Evolutionary conservation across 2,888 invertebrate species (phyloP), one percentile per base, ranked within the genome.

Genomic region (Cephus spinipes): DNA sequence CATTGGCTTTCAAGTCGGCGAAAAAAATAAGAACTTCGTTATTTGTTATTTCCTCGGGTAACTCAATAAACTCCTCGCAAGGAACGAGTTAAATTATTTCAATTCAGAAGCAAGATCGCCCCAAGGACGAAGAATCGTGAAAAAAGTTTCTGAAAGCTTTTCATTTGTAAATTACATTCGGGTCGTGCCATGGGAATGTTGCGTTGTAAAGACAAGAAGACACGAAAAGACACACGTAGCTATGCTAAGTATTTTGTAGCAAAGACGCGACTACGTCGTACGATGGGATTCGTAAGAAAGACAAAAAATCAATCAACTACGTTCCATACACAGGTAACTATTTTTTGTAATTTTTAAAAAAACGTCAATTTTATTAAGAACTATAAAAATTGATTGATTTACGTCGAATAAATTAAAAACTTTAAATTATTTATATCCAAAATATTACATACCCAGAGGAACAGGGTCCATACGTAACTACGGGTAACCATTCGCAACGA

Each of bases 11-110:
- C 9, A 55, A 1, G 74, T 34, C 74, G 23, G n/a, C n/a, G 23
- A 23, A 23, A 55, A 73, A 73, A 73, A 73, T 34, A 33, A 73
- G 33, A 73, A 73, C 33, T 34, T 73, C 74, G 74, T 73, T 73
- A 73, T 73, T 73, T 73, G 74, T 33, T 71, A 71, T 71, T 71
- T 71, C 32, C 71, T 71, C 74, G 23, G 35, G 12, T 33, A 33
- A 73, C 74, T 35, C 74, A 11, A n/a, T 35, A 33, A 73, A 34
- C 9, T 30, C 3, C 15, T 55, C 23, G 40, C 40, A 1, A 55
- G 23, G 6, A 55, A 55, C 9, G 40, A 55, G 6, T 73, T 73
- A 34, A 34, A 34, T 32, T 34, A 73, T 73, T 73, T n/a, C 33
- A 73, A 32, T 73, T 11, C 74, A 34, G 74, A n/a, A 73, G 4